Evolutionary conservation across 2,797 vertebrate genomes (phyloP), one percentile per base, ranked within the genome.

Genomic region (Paedocypris micromegethes): DNA sequence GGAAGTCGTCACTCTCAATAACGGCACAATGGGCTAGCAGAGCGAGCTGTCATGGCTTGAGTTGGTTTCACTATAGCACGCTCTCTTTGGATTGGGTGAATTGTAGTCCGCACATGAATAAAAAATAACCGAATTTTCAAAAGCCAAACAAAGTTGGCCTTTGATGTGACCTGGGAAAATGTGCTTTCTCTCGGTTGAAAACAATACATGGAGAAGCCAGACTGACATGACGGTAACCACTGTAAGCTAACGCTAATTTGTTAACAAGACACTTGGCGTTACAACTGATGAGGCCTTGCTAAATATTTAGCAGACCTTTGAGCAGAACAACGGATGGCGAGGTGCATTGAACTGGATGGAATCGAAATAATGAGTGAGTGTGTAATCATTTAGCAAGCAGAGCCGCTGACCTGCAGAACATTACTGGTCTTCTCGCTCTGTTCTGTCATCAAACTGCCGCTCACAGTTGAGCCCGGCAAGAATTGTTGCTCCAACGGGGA

Each of bases 1-100:
- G 82, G 72, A 84, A 83, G 80, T 77, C 82, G 83, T 88, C 86
- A 79, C 78, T 81, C 76, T 81, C 76, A 84, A 86, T 88, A 84
- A 84, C 59, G 0, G 23, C 58, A 56, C 65, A 78, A 42, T 52
- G 52, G 52, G 56, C 59, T 67, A 47, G 72, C 23, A 9, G 75
- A 51, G 77, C n/a, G 8, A 76, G 68, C 78, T 77, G 79, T 75
- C 76, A 54, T 56, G 4, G 56, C 6, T 47, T 57, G 37, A 51
- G 3, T 40, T 37, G 50, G 5, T 40, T 51, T 64, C 58, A 54
- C 45, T 60, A 68, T 46, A 40, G 3, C 58, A 8, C 44, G 56
- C 58, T 68, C 42, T 37, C 23, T 51, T 58, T 3, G 3, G 39
- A 50, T 0, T 6, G 38, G 5, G 42, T 49, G 8, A 43, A 38